These are phyloP conservation scores for Uria lomvia DNA, from an alignment of 2,113 vertebrate genomes.

Conservation along the genomic window DNA sequence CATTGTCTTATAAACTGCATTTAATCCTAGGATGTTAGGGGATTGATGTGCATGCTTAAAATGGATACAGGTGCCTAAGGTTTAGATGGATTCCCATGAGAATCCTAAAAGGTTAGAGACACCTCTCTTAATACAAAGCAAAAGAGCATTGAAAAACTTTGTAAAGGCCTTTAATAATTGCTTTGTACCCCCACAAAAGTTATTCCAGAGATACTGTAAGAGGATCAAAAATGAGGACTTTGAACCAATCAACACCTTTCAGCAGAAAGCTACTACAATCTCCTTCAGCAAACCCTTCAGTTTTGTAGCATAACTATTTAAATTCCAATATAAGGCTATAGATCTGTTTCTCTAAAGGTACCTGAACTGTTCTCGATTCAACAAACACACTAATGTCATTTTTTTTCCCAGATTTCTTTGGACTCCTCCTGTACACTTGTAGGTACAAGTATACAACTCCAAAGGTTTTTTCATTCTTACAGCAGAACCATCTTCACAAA, in stretches of 20 bases:
- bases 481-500: background rate
- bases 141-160: background rate
- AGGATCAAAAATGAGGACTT: background rate
- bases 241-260: background rate
- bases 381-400: rapidly evolving
- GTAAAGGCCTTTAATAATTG: background rate
- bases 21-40: background rate
- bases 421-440: background rate
- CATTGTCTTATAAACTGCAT: background rate
- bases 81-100: background rate
- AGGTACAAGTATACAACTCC: background rate
- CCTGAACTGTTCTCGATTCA: background rate
- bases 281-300: background rate
- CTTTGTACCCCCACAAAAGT: background rate
- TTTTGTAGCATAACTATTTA: background rate
- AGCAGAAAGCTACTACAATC: background rate
- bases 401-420: background rate
- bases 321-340: background rate
- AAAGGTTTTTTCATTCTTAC: background rate
- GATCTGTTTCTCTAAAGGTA: background rate
- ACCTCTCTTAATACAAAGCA: background rate
- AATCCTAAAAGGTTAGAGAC: background rate
- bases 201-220: background rate
- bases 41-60: background rate
- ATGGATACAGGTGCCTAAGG: background rate